Evolutionary conservation across 2,888 invertebrate species (phyloP).

Genomic region (Ischnura elegans): DNA sequence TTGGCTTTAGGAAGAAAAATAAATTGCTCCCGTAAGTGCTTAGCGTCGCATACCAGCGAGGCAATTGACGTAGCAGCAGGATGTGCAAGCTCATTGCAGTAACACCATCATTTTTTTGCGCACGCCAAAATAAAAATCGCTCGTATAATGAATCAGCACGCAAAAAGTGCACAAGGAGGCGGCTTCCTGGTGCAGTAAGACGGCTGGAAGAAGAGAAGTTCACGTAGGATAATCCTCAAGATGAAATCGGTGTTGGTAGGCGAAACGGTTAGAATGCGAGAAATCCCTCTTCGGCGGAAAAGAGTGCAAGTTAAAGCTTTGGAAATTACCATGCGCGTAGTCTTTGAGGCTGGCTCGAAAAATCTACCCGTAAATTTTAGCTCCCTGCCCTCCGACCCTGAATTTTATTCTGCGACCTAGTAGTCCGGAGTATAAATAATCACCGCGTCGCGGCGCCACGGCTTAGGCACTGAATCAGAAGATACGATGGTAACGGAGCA

Average conservation of each 20-base stretch:
- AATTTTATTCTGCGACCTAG: background rate
- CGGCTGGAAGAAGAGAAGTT: background rate
- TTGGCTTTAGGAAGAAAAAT: background rate
- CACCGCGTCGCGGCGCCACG: background rate
- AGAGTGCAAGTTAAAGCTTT: background rate
- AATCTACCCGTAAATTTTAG: background rate
- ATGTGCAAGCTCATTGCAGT: background rate
- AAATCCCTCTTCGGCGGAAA: background rate
- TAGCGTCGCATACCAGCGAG: background rate
- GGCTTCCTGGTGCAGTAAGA: background rate
- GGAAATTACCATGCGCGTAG: background rate
- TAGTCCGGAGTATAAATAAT: background rate
- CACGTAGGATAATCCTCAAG: background rate
- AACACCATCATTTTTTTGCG: background rate
- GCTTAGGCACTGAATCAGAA: slow-evolving; percentile 44
- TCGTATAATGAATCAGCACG: background rate
- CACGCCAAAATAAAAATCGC: background rate
- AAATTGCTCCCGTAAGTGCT: background rate
- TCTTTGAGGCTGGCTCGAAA: background rate
- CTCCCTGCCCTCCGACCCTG: background rate
- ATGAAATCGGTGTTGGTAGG: background rate
- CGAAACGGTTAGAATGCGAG: background rate
- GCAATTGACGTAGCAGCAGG: background rate
- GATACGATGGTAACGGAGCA: background rate
- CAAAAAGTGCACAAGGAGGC: background rate